Evolutionary conservation across 2,113 vertebrate genomes (phyloP).

Genomic region (Silurus glanis): DNA sequence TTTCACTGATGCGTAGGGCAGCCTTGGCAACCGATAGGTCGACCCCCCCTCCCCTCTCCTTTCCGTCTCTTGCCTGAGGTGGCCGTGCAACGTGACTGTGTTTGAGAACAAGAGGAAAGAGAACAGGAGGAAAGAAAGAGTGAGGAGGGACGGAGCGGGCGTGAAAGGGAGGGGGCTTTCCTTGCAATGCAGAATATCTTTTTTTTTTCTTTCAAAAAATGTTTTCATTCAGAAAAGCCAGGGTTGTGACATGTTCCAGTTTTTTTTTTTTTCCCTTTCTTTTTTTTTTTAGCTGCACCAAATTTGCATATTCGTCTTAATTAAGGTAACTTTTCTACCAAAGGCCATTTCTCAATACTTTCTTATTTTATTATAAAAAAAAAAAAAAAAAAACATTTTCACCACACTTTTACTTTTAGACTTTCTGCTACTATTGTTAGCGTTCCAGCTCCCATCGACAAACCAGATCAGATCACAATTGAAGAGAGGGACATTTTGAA

Average conservation of each 20-base stretch:
- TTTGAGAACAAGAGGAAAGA: conserved; percentile 49
- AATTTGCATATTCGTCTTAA: background rate
- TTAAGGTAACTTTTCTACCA: background rate
- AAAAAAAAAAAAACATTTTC: too few species aligned
- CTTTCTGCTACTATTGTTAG: too few species aligned
- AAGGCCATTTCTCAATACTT: background rate
- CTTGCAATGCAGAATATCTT: conserved; percentile 40
- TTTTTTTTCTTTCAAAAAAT: conserved; percentile 4
- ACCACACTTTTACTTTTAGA: too few species aligned
- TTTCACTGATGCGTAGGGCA: conserved; percentile 46
- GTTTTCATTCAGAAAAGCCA: conserved; percentile 36
- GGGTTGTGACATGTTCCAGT: background rate
- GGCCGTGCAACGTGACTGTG: conserved; percentile 59
- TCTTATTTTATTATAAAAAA: background rate
- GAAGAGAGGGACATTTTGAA: background rate
- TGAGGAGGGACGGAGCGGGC: background rate
- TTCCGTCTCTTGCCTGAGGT: conserved; percentile 28
- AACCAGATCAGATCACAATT: too few species aligned
- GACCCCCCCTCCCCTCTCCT: background rate
- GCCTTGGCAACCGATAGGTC: conserved; percentile 53
- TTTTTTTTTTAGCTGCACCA: background rate
- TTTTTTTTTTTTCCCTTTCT: too few species aligned
- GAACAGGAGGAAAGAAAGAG: conserved; percentile 24
- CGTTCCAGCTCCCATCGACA: too few species aligned
- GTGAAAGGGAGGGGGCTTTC: conserved; percentile 7